A percentile compares a stretch with the other conserved stretches of the same genome.
phyloP scores from a whole-genome alignment of 2,113 vertebrate genomes.

The Tragelaphus scriptus region DNA sequence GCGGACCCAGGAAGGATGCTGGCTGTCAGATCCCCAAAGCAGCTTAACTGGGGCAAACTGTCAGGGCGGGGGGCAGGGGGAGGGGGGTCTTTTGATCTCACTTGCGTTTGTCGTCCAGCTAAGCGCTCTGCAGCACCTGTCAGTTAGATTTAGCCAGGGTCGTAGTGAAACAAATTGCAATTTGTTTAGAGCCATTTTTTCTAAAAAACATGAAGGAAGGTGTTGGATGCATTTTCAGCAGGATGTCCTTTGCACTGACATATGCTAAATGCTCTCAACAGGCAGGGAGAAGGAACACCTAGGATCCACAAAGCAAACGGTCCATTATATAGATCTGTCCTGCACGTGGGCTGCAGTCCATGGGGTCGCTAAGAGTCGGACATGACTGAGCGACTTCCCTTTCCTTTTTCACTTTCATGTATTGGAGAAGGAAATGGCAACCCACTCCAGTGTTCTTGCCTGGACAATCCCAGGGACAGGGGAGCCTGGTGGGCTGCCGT shows the following conservation, averaged over 20 bases:
- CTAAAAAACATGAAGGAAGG: background rate
- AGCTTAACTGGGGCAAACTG: constrained; percentile 60
- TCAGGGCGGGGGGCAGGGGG: background rate
- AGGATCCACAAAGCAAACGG: background rate
- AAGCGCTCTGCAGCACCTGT: constrained; percentile 11
- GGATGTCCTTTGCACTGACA: background rate
- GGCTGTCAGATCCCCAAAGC: constrained; percentile 63
- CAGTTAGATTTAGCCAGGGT: constrained; percentile 59
- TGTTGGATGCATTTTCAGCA: constrained; percentile 27
- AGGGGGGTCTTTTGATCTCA: constrained; percentile 46
- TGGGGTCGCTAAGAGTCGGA: no score
- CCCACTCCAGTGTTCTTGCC: no score
- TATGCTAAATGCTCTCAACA: background rate
- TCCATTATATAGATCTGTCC: background rate
- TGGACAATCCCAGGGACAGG: no score
- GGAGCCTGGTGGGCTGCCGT: no score
- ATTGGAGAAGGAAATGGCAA: no score
- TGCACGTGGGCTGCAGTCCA: background rate
- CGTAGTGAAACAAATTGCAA: constrained; percentile 37
- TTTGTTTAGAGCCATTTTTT: constrained; percentile 44
- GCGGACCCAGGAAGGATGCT: background rate
- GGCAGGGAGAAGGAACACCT: background rate
- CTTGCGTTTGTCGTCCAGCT: constrained; percentile 40
- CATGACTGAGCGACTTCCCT: no score
- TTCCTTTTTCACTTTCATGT: no score